phyloP scores from a whole-genome alignment of 2,797 vertebrate genomes.

The Microctenopoma stevenorrisi region DNA sequence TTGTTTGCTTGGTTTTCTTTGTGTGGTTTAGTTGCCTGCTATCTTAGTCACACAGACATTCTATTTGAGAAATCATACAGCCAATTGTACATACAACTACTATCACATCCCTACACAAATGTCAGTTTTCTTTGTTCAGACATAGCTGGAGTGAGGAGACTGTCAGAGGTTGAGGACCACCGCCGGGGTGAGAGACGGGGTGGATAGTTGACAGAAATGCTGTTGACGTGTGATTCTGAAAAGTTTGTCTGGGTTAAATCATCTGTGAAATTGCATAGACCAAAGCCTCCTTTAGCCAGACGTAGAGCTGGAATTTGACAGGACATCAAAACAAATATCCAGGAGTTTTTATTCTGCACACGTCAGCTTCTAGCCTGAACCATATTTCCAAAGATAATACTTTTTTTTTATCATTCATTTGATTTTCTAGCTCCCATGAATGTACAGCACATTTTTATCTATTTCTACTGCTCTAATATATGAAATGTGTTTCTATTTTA shows the following conservation, averaged over 20 bases:
- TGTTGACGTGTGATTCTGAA: conserved; percentile 18
- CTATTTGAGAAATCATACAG: background rate
- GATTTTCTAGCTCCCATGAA: conserved; percentile 11
- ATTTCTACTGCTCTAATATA: no score
- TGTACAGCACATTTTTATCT: background rate
- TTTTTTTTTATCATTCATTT: conserved; percentile 25
- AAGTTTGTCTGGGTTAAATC: conserved; percentile 49
- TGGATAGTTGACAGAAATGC: conserved; percentile 5
- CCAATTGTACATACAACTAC: conserved; percentile 1
- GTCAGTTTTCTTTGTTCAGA: background rate
- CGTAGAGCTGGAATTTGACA: conserved; percentile 28
- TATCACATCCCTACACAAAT: background rate
- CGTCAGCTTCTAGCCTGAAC: conserved; percentile 3
- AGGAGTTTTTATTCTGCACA: conserved; percentile 48
- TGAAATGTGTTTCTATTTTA: background rate
- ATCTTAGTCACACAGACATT: conserved; percentile 17
- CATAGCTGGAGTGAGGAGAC: background rate
- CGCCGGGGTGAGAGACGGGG: conserved; percentile 7
- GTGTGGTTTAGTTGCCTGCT: background rate
- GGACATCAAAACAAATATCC: conserved; percentile 42
- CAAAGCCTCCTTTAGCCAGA: conserved; percentile 19
- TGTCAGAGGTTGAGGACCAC: conserved; percentile 1
- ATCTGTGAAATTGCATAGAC: conserved; percentile 50
- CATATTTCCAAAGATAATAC: background rate
- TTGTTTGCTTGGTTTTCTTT: conserved; percentile 23